Evolutionary conservation across 2,888 invertebrate genomes (phyloP).

Genomic region (Aleiodes alternator): DNA sequence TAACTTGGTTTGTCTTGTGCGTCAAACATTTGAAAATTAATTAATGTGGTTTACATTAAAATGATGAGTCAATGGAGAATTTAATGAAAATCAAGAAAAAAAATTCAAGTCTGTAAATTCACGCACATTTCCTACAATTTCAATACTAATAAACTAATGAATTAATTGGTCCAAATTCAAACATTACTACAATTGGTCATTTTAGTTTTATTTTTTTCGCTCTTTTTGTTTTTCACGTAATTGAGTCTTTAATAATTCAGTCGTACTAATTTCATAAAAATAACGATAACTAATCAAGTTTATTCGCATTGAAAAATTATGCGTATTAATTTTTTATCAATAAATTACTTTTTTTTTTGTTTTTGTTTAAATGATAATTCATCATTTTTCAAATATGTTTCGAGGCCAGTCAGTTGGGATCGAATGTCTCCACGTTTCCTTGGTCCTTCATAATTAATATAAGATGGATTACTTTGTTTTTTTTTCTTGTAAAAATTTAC

Average conservation of each 20-base stretch:
- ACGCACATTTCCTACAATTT: conserved; percentile 4
- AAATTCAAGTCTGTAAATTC: conserved; percentile 10
- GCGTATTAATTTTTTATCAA: too few relatives aligned
- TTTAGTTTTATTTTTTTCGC: background rate
- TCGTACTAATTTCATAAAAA: conserved; percentile 1
- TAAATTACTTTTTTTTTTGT: too few relatives aligned
- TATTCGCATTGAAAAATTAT: too few relatives aligned
- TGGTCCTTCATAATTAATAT: conserved; percentile 36
- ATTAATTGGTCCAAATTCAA: conserved; percentile 41
- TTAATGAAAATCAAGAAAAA: conserved; percentile 9
- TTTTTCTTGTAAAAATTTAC: too few relatives aligned
- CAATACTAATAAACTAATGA: conserved; percentile 21
- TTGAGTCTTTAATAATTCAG: conserved; percentile 29
- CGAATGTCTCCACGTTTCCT: conserved; percentile 24
- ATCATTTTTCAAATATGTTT: conserved; percentile 40
- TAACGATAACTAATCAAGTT: background rate
- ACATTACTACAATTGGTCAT: conserved; percentile 36
- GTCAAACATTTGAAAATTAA: conserved; percentile 23
- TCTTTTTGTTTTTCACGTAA: background rate
- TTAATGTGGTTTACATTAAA: conserved; percentile 1
- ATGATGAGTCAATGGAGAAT: background rate
- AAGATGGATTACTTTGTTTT: background rate
- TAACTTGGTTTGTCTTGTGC: conserved; percentile 21
- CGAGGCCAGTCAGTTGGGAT: conserved; percentile 36
- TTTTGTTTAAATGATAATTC: background rate